Evolutionary conservation across 2,888 invertebrate species (phyloP).

Genomic region (Parnassius mnemosyne): DNA sequence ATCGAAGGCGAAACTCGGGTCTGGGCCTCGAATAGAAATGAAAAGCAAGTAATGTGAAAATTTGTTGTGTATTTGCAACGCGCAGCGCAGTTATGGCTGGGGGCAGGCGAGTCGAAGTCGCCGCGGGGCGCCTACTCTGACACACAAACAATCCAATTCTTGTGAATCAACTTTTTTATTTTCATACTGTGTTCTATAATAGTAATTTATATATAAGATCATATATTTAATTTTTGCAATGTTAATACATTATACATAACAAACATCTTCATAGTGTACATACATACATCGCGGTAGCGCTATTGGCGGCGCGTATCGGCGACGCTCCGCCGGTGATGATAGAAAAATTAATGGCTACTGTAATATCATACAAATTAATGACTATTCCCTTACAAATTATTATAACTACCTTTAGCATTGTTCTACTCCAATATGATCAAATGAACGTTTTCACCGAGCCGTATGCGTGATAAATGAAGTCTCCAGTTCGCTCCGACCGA

Average conservation of each 20-base stretch:
- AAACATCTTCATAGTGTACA: slow-evolving; percentile 78
- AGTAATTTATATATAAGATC: slow-evolving; percentile 79
- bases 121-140: slow-evolving; percentile 55
- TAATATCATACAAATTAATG: slow-evolving; percentile 81
- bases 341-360: slow-evolving; percentile 78
- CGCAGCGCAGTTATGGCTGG: slow-evolving; percentile 58
- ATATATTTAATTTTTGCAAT: slow-evolving; percentile 79
- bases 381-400: slow-evolving; percentile 81
- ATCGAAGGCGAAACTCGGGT: slow-evolving; percentile 13
- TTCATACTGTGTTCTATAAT: slow-evolving; percentile 80
- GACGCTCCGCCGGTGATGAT: slow-evolving; percentile 63
- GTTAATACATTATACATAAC: slow-evolving; percentile 81
- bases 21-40: slow-evolving; percentile 51
- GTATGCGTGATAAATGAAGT: slow-evolving; percentile 64
- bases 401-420: slow-evolving; percentile 77
- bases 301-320: slow-evolving; percentile 46
- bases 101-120: slow-evolving; percentile 42
- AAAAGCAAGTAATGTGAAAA: slow-evolving; percentile 72
- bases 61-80: slow-evolving; percentile 72
- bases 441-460: slow-evolving; percentile 64
- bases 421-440: slow-evolving; percentile 76
- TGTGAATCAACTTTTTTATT: slow-evolving; percentile 79
- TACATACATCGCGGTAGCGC: slow-evolving; percentile 63
- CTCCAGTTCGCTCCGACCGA: slow-evolving; percentile 67
- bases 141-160: slow-evolving; percentile 75